These are phyloP conservation scores for human DNA, from an alignment of 2,113 vertebrate genomes.

Conservation along the genomic window DNA sequence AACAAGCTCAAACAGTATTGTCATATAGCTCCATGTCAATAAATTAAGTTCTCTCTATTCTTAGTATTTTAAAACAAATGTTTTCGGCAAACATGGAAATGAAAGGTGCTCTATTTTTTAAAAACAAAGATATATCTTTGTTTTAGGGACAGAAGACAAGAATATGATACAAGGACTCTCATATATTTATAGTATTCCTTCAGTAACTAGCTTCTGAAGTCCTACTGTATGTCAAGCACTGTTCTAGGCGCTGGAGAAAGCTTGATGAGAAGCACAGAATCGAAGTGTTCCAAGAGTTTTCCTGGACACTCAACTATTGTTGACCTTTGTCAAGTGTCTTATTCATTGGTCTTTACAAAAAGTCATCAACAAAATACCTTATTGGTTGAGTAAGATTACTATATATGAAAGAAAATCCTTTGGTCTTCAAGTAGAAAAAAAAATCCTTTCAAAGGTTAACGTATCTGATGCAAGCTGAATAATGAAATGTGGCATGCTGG, in stretches of 20 bases:
- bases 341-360: slow-evolving; percentile 22
- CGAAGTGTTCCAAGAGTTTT: background rate
- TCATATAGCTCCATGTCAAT: background rate
- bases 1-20: background rate
- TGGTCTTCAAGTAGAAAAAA: slow-evolving; percentile 31
- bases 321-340: slow-evolving; percentile 17
- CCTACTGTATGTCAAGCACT: background rate
- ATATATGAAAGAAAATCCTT: slow-evolving; percentile 9
- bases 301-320: background rate
- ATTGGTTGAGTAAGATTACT: background rate
- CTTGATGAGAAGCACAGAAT: background rate
- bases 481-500: background rate
- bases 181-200: background rate
- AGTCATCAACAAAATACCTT: background rate
- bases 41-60: background rate
- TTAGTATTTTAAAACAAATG: background rate
- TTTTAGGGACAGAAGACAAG: background rate
- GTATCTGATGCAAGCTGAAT: slow-evolving; percentile 13
- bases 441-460: slow-evolving; percentile 17
- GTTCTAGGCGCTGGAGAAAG: background rate
- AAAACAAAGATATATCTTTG: background rate
- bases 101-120: background rate
- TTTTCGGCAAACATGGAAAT: background rate
- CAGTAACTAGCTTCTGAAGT: background rate
- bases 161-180: background rate